Evolutionary conservation across 2,888 invertebrate species (phyloP).

Genomic region (Sabellastarte sp.): DNA sequence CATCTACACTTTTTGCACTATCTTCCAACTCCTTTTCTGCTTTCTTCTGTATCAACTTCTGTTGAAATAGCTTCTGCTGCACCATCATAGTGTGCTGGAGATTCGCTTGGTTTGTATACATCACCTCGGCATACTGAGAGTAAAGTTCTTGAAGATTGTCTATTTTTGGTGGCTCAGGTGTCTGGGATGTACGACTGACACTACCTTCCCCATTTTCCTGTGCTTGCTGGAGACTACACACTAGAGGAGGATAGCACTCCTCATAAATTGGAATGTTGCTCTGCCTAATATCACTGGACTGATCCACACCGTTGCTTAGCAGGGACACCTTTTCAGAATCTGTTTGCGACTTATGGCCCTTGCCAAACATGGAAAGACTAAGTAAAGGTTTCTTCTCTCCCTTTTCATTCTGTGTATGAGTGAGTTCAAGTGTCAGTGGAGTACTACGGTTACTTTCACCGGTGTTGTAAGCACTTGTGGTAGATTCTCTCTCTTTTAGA

Average conservation of each 20-base stretch:
- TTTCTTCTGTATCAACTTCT: conserved; percentile 39
- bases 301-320: not conserved
- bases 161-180: conserved; percentile 8
- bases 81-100: conserved; percentile 70
- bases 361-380: too few species aligned
- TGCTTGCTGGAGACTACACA: too few species aligned
- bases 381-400: too few species aligned
- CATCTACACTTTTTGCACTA: conserved; percentile 13
- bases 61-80: conserved; percentile 66
- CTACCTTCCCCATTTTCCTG: not conserved
- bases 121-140: conserved; percentile 64
- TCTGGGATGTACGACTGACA: conserved; percentile 24
- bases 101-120: conserved; percentile 72
- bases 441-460: conserved; percentile 74
- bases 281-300: not conserved
- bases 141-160: conserved; percentile 54
- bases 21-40: not conserved
- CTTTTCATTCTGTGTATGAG: too few species aligned
- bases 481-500: conserved; percentile 36
- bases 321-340: not conserved
- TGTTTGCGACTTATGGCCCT: too few species aligned
- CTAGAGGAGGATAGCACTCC: too few species aligned
- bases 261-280: too few species aligned
- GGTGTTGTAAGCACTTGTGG: conserved; percentile 70
- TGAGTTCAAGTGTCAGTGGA: conserved; percentile 44